Evolutionary conservation across 2,888 invertebrate species (phyloP).

Genomic region (Sphaeridia pumilis): DNA sequence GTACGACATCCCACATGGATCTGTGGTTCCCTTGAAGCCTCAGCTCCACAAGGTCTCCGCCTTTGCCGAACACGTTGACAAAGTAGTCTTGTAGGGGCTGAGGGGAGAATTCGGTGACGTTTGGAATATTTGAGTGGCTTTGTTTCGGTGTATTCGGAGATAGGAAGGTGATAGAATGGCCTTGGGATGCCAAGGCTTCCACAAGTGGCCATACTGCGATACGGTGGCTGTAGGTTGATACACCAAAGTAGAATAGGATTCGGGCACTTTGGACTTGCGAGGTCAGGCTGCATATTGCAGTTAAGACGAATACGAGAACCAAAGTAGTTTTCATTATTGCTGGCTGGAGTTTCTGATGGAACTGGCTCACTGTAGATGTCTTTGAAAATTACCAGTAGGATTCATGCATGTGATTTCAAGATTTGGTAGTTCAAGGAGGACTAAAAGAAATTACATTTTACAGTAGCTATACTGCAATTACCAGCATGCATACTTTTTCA

Average conservation of each 20-base stretch:
- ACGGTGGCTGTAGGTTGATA: constrained; percentile 28
- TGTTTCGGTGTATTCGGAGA: constrained; percentile 16
- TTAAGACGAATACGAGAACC: too few relatives aligned
- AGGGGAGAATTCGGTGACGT: constrained; percentile 17
- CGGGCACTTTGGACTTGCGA: constrained; percentile 15
- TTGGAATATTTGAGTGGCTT: constrained; percentile 21
- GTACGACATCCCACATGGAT: constrained; percentile 1
- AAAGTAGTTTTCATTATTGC: too few relatives aligned
- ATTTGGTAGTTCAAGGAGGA: too few relatives aligned
- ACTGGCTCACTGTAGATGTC: too few relatives aligned
- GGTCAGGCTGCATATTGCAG: too few relatives aligned
- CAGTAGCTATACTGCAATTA: too few relatives aligned
- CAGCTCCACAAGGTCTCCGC: not conserved
- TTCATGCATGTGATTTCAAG: too few relatives aligned
- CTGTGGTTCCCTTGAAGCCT: not conserved
- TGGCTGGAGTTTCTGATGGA: too few relatives aligned
- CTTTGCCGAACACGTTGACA: not conserved
- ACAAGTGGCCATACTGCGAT: constrained; percentile 30
- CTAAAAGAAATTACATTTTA: too few relatives aligned
- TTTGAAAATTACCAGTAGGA: too few relatives aligned
- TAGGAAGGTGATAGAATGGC: constrained; percentile 29
- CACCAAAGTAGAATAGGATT: constrained; percentile 26
- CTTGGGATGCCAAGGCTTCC: constrained; percentile 18
- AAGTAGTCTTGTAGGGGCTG: constrained; percentile 1
- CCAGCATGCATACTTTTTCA: too few relatives aligned